Evolutionary conservation across 2,888 invertebrate genomes (phyloP).

Genomic region (Thyatira batis): DNA sequence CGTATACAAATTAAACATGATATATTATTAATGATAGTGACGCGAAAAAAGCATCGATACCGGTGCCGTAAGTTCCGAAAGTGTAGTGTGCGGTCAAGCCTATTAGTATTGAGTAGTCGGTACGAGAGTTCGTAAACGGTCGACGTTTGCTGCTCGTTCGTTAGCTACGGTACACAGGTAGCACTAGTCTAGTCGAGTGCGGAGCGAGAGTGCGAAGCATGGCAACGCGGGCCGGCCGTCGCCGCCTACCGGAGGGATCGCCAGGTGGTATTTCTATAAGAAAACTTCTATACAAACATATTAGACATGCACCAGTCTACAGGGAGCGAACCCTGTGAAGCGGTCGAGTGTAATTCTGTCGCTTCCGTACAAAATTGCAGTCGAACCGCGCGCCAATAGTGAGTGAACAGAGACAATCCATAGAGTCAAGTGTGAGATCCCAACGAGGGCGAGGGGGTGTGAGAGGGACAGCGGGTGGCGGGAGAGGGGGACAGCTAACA

Average conservation of each 20-base stretch:
- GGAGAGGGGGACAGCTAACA: conserved; percentile 57
- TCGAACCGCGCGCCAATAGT: conserved; percentile 37
- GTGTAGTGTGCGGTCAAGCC: conserved; percentile 23
- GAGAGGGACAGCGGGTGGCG: conserved; percentile 27
- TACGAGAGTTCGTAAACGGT: conserved; percentile 12
- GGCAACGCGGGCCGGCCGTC: conserved; percentile 31
- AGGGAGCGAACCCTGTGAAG: conserved; percentile 37
- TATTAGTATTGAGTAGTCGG: conserved; percentile 13
- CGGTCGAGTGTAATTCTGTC: conserved; percentile 47
- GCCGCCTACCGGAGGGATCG: conserved; percentile 36
- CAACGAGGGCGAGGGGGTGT: conserved; percentile 46
- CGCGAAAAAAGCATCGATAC: conserved; percentile 22
- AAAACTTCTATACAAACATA: conserved; percentile 60
- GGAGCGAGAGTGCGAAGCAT: not conserved
- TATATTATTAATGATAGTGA: conserved; percentile 12
- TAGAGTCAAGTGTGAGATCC: conserved; percentile 51
- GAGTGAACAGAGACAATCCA: conserved; percentile 48
- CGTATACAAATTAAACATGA: conserved; percentile 15
- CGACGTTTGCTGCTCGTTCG: conserved; percentile 67
- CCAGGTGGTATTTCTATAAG: conserved; percentile 74
- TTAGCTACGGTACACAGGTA: conserved; percentile 7
- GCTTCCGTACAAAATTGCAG: conserved; percentile 40
- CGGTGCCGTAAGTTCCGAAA: conserved; percentile 28
- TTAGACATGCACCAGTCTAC: conserved; percentile 68
- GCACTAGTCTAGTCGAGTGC: not conserved